Base-by-base conservation (phyloP, 2,888 invertebrate species). In the Lordiphosa andalusiaca region DNA sequence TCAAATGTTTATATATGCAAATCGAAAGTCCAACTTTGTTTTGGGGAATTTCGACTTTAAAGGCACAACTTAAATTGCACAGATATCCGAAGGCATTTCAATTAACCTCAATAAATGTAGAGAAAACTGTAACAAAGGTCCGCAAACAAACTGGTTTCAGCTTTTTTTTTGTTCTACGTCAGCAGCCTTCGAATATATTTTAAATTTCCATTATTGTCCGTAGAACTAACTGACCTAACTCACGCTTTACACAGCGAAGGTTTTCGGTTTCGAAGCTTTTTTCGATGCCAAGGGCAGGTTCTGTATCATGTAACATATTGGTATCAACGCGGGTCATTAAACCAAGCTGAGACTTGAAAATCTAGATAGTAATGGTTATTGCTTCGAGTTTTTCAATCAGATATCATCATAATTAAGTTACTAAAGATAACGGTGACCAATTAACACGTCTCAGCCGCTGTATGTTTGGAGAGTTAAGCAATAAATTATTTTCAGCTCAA, bases 41-140 rank as follows among this genome's bases (percentile, higher is more conserved):
- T 67, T 52, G 59, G 53, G 53, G 48, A 56, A 64, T 64, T 53
- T 52, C 44, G 54, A 46, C 46, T 50, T 38, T 41, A 21, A 37
- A 56, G 7, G 25, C 25, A 2, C 6, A 25, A 7, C 25, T 7
- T 6, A 73, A 73, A 73, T 84, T 73, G 68, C 78, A 81, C 60
- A 77, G 55, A 61, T 30, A 57, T 49, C 53, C 37, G 49, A 41
- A 53, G 52, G 55, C 47, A 53, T 75, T 77, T 70, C 74, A 73
- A 84, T 81, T 84, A 81, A 84, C 84, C 84, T 49, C 62, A 73
- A 70, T 84, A 67, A 25, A 23, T 36, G 25, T 25, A 38, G 7
- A 30, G n/a, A 33, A 36, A 63, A 19, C 9, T 12, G 33, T 47
- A 35, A 62, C 46, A 63, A 33, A 53, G 40, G 51, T 38, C 39